Percentiles rank a stretch among this genome's conserved stretches.
These are phyloP conservation scores for Pterophyllum scalare DNA, from an alignment of 2,113 vertebrate genomes.

Conservation along the genomic window DNA sequence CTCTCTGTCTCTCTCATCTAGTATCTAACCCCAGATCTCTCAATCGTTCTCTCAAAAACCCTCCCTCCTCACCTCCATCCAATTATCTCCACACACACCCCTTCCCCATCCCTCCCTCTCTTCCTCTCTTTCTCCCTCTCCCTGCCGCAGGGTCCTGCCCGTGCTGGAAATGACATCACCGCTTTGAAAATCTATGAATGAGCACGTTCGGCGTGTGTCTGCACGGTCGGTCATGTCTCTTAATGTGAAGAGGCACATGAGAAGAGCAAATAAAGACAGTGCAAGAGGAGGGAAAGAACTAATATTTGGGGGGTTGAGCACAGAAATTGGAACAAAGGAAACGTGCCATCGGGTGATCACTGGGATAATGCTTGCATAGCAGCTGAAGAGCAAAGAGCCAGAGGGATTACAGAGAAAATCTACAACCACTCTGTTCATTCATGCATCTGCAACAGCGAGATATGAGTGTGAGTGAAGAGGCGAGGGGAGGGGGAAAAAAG, in stretches of 20 bases:
- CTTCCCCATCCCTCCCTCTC: background rate
- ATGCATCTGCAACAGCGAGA: background rate
- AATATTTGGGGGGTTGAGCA: background rate
- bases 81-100: conserved; percentile 44
- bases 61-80: conserved; percentile 29
- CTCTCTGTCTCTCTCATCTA: background rate
- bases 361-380: conserved; percentile 4
- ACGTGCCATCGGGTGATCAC: background rate
- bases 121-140: conserved; percentile 1
- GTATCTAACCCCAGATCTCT: conserved; percentile 30
- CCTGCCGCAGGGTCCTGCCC: conserved; percentile 51
- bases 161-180: conserved; percentile 65
- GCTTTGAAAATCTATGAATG: conserved; percentile 62
- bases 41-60: conserved; percentile 1
- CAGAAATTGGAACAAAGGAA: background rate
- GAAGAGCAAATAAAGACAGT: background rate
- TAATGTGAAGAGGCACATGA: background rate
- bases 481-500: background rate
- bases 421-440: background rate
- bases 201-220: background rate
- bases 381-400: background rate
- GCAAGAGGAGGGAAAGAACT: background rate
- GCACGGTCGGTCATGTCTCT: background rate
- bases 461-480: background rate
- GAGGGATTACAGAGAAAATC: conserved; percentile 8